Evolutionary conservation across 2,113 vertebrate genomes (phyloP), one percentile per base, ranked within the genome.

Genomic region (Hypanus sabinus): DNA sequence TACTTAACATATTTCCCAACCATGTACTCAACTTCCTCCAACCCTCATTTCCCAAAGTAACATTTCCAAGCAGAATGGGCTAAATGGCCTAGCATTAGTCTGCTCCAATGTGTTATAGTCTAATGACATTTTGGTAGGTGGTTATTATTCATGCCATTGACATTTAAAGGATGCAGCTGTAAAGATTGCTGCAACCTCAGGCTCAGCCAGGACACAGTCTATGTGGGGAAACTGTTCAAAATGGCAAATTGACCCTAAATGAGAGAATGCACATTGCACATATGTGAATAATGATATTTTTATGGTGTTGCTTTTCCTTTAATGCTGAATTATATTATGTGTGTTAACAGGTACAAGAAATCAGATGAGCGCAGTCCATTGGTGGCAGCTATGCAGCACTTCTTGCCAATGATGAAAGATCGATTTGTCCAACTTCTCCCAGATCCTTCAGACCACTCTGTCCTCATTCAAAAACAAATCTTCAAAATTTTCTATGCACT

Each of bases 401-500:
- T 99, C 95, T 97, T 99, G 96, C 99, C 99, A 92, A 98, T 99
- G 97, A 95, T 99, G 95, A 99, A 99, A 95, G 98, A 99, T 60
- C 98, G 98, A 93, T 99, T 99, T 94, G 99, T 99, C 95, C 98
- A 98, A 95, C 98, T 99, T 94, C 96, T 99, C 94, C 97, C 96
- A 80, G 98, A 99, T 95, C 97, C 97, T 46, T 99, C 98, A 95
- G 98, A 97, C 94, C 98, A 99, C 18, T 99, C 99, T 95, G 99
- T 99, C 88, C 98, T 99, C 77, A 98, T 99, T 93, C 99, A 99
- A 96, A 99, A 99, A 96, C 98, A 99, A 94, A 99, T 99, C 96
- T 99, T 99, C 95, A 99, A 99, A 97, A 99, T 99, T 96, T 98
- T 99, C 95, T 99, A 99, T 94, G 99, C 99, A 94, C 98, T 99